These are phyloP conservation scores for Bradysia coprophila DNA, from an alignment of 1,140 invertebrate species.

Conservation along the genomic window DNA sequence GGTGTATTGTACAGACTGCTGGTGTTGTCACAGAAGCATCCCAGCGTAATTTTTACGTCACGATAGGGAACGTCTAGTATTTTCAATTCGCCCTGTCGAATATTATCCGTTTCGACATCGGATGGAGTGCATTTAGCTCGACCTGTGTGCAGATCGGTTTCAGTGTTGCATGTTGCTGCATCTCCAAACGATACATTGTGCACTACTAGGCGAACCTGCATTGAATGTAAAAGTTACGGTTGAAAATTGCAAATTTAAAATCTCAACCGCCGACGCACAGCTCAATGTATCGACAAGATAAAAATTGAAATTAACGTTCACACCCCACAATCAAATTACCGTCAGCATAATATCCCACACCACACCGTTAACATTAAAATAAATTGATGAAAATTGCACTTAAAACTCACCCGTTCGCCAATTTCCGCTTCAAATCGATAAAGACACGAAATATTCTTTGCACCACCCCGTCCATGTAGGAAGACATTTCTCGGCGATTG, in stretches of 20 bases:
- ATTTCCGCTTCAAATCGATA: conserved; percentile 50
- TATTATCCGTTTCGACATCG: conserved; percentile 27
- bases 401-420: conserved; percentile 35
- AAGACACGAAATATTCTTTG: conserved; percentile 47
- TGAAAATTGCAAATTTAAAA: background rate
- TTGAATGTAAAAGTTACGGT: conserved; percentile 9
- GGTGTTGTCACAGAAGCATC: conserved; percentile 48
- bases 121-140: conserved; percentile 26
- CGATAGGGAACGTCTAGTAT: conserved; percentile 44
- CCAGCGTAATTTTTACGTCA: conserved; percentile 36
- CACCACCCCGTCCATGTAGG: conserved; percentile 55
- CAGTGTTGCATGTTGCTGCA: conserved; percentile 39
- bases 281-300: too few relatives aligned
- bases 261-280: too few relatives aligned
- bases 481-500: conserved; percentile 43
- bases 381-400: too few relatives aligned
- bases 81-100: conserved; percentile 33
- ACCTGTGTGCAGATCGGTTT: conserved; percentile 49
- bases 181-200: conserved; percentile 52
- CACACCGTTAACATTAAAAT: too few relatives aligned
- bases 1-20: conserved; percentile 29
- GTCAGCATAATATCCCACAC: too few relatives aligned
- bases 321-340: too few relatives aligned
- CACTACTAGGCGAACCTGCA: conserved; percentile 32
- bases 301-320: too few relatives aligned